phyloP scores from a whole-genome alignment of 2,113 vertebrate genomes.

The Colaptes auratus region DNA sequence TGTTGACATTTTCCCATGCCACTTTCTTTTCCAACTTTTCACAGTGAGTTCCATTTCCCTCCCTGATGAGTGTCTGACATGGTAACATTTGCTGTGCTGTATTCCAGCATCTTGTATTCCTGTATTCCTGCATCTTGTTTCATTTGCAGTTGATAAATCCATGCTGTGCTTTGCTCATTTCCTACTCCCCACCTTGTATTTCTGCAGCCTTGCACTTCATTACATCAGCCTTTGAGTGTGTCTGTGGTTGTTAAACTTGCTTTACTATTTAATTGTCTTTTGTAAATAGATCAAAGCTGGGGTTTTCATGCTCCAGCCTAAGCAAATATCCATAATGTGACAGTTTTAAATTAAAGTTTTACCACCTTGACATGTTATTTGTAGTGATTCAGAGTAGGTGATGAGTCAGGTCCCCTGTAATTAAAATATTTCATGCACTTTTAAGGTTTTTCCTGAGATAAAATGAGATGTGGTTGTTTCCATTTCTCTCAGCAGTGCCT shows the following conservation, averaged over 20 bases:
- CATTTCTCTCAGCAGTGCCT: not conserved
- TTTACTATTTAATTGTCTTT: slow-evolving; percentile 23
- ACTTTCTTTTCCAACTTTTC: not conserved
- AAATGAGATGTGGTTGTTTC: not conserved
- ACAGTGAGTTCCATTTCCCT: not conserved
- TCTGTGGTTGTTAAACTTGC: not conserved
- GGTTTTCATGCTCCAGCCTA: not conserved
- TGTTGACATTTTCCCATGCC: not conserved
- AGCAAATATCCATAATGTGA: slow-evolving; percentile 30
- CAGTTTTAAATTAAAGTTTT: slow-evolving; percentile 37
- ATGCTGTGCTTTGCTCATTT: not conserved
- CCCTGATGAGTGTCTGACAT: not conserved
- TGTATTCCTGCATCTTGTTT: too few species aligned
- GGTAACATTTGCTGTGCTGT: not conserved
- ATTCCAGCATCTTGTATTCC: too few species aligned
- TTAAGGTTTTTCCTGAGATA: not conserved
- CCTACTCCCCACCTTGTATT: not conserved
- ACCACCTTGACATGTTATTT: not conserved
- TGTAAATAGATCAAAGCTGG: slow-evolving; percentile 1
- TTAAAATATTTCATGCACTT: slow-evolving; percentile 33
- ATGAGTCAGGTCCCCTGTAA: slow-evolving; percentile 16
- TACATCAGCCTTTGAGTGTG: not conserved
- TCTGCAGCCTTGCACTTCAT: slow-evolving; percentile 14
- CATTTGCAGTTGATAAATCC: not conserved
- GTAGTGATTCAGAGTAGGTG: not conserved